Conservation (phyloP, 2,797 vertebrate genomes). For the Poecilia velifera region DNA sequence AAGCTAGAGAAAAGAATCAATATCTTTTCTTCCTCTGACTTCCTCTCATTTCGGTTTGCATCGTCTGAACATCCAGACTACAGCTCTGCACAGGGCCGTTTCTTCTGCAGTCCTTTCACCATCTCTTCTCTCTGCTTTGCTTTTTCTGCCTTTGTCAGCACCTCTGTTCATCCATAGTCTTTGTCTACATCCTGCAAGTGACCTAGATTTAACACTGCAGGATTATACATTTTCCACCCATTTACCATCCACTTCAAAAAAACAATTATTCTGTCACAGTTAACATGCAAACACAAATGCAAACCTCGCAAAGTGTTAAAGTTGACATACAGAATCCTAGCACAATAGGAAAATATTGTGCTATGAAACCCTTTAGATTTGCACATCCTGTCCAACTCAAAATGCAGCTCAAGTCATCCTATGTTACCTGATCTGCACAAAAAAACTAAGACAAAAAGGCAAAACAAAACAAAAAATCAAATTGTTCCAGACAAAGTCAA, state of each 20-base stretch:
- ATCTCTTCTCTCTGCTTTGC: not conserved
- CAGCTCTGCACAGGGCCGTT: not conserved
- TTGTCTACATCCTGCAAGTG: not conserved
- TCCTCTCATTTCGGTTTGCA: constrained; percentile 27
- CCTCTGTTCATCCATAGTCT: not conserved
- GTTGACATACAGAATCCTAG: not conserved
- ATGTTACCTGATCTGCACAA: too few species aligned
- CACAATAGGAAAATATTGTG: not conserved
- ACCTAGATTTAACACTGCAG: not conserved
- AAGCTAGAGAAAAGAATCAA: constrained; percentile 54
- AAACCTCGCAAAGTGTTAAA: not conserved
- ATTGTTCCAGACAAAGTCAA: too few species aligned
- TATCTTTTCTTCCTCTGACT: constrained; percentile 32
- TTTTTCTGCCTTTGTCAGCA: not conserved
- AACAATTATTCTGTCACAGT: not conserved
- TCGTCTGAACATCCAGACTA: not conserved
- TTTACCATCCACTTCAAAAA: not conserved
- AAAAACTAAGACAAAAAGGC: too few species aligned
- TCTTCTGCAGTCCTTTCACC: not conserved
- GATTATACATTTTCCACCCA: not conserved
- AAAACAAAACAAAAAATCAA: too few species aligned
- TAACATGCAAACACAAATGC: not conserved
- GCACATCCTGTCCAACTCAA: too few species aligned
- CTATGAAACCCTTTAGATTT: too few species aligned
- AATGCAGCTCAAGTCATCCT: too few species aligned